Conservation (phyloP, 1,140 invertebrate genomes). For the Bradysia coprophila region DNA sequence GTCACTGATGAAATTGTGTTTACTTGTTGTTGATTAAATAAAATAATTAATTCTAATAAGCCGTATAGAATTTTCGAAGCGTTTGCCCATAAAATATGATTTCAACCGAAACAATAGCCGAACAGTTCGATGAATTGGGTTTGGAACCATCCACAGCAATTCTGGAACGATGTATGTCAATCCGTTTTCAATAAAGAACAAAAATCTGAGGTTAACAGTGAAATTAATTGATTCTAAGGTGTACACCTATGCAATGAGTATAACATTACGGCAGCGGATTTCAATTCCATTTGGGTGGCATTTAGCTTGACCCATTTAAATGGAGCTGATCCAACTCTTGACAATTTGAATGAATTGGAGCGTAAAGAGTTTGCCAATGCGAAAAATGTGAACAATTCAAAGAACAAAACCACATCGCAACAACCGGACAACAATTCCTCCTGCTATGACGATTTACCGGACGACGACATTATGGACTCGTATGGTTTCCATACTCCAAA, state of each 20-base stretch:
- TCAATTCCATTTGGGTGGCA: constrained; percentile 46
- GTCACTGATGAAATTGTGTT: too few relatives aligned
- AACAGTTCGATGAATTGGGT: constrained; percentile 3
- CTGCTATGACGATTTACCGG: constrained; percentile 4
- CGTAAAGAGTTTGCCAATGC: constrained; percentile 37
- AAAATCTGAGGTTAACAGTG: constrained; percentile 1
- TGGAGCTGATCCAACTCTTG: constrained; percentile 31
- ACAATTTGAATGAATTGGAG: constrained; percentile 34
- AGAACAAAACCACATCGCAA: not conserved
- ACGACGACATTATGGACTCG: constrained; percentile 23
- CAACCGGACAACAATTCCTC: not conserved
- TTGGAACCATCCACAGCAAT: constrained; percentile 2
- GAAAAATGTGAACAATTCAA: constrained; percentile 12
- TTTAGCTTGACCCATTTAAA: constrained; percentile 37
- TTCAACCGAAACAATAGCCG: not conserved
- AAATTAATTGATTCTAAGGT: constrained; percentile 20
- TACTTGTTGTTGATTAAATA: too few relatives aligned
- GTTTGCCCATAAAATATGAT: too few relatives aligned
- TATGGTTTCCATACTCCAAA: constrained; percentile 25
- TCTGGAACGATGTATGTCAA: constrained; percentile 7
- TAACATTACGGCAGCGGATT: constrained; percentile 37
- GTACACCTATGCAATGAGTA: constrained; percentile 35
- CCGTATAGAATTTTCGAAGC: too few relatives aligned
- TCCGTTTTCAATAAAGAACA: not conserved
- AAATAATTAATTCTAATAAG: too few relatives aligned